Conservation (phyloP, 1,140 invertebrate genomes). For the Drosophila bifasciata region DNA sequence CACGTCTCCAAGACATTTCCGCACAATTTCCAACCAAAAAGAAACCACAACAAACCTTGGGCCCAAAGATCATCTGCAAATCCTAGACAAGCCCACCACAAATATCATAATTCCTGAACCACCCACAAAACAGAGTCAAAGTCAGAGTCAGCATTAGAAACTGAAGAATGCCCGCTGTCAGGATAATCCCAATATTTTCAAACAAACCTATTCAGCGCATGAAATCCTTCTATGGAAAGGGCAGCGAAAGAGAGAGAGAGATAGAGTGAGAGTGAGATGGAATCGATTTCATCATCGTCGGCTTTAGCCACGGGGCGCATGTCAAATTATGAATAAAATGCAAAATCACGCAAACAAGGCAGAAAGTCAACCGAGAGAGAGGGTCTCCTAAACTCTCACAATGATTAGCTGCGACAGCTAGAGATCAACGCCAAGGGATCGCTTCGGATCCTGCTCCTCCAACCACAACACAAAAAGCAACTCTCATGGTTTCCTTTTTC, state of each 20-base stretch:
- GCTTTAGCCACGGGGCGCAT: conserved; percentile 83
- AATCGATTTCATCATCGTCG: conserved; percentile 83
- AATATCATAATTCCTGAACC: conserved; percentile 44
- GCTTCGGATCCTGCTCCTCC: conserved; percentile 13
- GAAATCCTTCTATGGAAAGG: conserved; percentile 79
- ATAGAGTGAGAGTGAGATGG: too few species aligned
- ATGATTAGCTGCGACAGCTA: conserved; percentile 83
- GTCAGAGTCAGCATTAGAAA: conserved; percentile 13
- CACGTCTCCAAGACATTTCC: not conserved
- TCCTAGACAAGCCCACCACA: conserved; percentile 40
- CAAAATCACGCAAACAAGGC: conserved; percentile 76
- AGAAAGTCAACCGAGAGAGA: conserved; percentile 61
- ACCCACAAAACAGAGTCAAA: conserved; percentile 47
- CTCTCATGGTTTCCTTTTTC: conserved; percentile 1
- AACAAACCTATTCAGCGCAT: conserved; percentile 79
- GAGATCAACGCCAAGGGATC: conserved; percentile 78
- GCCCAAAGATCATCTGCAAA: not conserved
- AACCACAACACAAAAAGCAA: conserved; percentile 59
- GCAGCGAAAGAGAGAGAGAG: not conserved
- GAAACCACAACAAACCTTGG: not conserved
- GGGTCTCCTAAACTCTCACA: conserved; percentile 63
- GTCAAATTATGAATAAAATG: conserved; percentile 83
- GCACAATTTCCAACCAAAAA: not conserved
- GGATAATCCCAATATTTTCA: conserved; percentile 82
- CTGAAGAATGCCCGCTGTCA: conserved; percentile 60